These are phyloP conservation scores for Zoanthus solanderi DNA, from an alignment of 92 coral and sea anemone species.

Conservation along the genomic window DNA sequence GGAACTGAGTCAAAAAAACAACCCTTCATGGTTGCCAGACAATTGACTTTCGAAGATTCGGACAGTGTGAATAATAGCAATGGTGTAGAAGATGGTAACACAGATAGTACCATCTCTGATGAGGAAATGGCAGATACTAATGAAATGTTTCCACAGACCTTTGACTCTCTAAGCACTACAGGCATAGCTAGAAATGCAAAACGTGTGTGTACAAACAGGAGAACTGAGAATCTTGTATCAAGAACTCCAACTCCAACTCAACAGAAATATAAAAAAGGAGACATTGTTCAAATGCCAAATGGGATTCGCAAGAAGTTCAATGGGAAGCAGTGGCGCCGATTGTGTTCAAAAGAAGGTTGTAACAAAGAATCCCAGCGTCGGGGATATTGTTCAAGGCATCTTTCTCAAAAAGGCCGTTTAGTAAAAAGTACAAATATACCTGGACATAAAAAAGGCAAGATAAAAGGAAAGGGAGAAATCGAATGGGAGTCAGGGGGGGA, in stretches of 20 bases:
- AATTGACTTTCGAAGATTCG: slow-evolving; percentile 71
- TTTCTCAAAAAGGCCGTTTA: slow-evolving; percentile 91
- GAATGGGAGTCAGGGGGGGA: slow-evolving; percentile 99
- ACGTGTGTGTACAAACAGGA: slow-evolving; percentile 52
- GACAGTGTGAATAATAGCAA: slow-evolving; percentile 29
- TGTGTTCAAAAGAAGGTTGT: slow-evolving; percentile 93
- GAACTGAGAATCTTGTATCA: slow-evolving; percentile 74
- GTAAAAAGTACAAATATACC: slow-evolving; percentile 83
- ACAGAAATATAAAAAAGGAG: slow-evolving; percentile 97
- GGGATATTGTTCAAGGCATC: slow-evolving; percentile 96
- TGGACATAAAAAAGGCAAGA: slow-evolving; percentile 93
- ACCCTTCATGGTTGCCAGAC: slow-evolving; percentile 69
- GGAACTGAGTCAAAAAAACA: slow-evolving; percentile 42
- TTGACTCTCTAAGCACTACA: slow-evolving; percentile 24
- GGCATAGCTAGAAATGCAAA: slow-evolving; percentile 54
- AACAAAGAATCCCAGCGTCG: slow-evolving; percentile 97
- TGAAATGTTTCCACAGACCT: slow-evolving; percentile 54
- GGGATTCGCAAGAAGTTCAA: slow-evolving; percentile 97
- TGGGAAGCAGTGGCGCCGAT: slow-evolving; percentile 97
- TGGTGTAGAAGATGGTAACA: slow-evolving; percentile 79
- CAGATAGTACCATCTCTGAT: slow-evolving; percentile 97
- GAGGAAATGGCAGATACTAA: slow-evolving; percentile 81
- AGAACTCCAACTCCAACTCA: slow-evolving; percentile 91
- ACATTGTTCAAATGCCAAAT: slow-evolving; percentile 93
- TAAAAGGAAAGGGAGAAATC: slow-evolving; percentile 83